Base-by-base conservation (phyloP, 1,140 invertebrate species). In the Wasmannia auropunctata region DNA sequence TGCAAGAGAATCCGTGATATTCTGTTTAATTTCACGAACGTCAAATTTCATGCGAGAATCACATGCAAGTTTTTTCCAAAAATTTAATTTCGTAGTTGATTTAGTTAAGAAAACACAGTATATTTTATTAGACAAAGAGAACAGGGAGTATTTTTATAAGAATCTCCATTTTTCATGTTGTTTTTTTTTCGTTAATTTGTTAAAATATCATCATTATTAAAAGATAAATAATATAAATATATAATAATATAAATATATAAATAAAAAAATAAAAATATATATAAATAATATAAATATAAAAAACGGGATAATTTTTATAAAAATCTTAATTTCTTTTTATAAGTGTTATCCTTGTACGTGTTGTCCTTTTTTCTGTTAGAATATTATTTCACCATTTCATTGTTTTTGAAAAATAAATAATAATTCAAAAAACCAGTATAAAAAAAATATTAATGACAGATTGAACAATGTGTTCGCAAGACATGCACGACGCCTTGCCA, bases 1-100 rank as follows among this genome's bases (percentile, higher is more conserved):
- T 97, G 93, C 8, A 94, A 89, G 1, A 75, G 40, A 25, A 86
- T n/a, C 8, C 69, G 5, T 28, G 28, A 0, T 7, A 14, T n/a
- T 37, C 11, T n/a, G 19, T n/a, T 34, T 25, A 46, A 54, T 54
- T 80, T 69, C n/a, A 49, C 28, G 7, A 7, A 75, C 19, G 8
- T 34, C 3, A 65, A 65, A 79, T 28, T 62, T 62, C 25, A n/a
- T 34, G 40, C 19, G 14, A 40, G 54, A 76, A 37, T 76, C n/a
- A 8, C 16, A 11, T 56, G 31, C 49, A 25, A 22, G n/a, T 69
- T 25, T 3, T 77, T 3, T 63, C 6, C 14, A 25, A 80, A 69
- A 46, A 49, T 67, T 75, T 40, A 58, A 40, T 19, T 28, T 62
- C 37, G 4, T 16, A 16, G 10, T 6, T 19, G 8, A 76, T 60